Evolutionary conservation across 2,113 vertebrate species (phyloP).

Genomic region (Willisornis vidua): DNA sequence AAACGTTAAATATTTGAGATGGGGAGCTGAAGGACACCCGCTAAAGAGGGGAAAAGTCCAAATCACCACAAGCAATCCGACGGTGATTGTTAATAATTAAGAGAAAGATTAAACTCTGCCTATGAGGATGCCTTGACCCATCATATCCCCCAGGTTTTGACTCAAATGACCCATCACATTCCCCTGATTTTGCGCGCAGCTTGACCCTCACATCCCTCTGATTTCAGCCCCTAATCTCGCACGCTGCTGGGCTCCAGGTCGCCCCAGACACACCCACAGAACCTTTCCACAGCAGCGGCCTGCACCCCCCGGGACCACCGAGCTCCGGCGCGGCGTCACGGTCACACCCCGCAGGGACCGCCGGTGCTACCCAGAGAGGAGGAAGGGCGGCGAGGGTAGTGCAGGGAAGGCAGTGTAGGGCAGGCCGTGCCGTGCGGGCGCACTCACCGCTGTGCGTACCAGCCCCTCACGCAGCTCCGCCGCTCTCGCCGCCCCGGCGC

Average conservation of each 20-base stretch:
- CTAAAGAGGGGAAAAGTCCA: neutral
- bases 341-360: too few relatives aligned
- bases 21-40: neutral
- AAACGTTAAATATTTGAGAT: slow-evolving; percentile 19
- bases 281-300: neutral
- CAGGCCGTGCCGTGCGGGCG: too few relatives aligned
- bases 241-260: neutral
- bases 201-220: neutral
- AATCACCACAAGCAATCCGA: neutral
- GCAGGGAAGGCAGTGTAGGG: too few relatives aligned
- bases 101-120: neutral
- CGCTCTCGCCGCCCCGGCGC: rapidly evolving
- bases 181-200: too few relatives aligned
- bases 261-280: neutral
- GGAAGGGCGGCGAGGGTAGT: neutral
- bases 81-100: slow-evolving; percentile 54
- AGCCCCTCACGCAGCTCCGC: rapidly evolving
- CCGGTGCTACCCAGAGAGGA: rapidly evolving
- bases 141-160: rapidly evolving
- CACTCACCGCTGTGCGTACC: neutral
- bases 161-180: neutral
- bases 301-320: neutral
- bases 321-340: neutral
- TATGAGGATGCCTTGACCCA: neutral
- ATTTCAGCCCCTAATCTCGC: neutral